Evolutionary conservation across 2,113 vertebrate genomes (phyloP), one percentile per base, ranked within the genome.

Genomic region (Narcine bancroftii): DNA sequence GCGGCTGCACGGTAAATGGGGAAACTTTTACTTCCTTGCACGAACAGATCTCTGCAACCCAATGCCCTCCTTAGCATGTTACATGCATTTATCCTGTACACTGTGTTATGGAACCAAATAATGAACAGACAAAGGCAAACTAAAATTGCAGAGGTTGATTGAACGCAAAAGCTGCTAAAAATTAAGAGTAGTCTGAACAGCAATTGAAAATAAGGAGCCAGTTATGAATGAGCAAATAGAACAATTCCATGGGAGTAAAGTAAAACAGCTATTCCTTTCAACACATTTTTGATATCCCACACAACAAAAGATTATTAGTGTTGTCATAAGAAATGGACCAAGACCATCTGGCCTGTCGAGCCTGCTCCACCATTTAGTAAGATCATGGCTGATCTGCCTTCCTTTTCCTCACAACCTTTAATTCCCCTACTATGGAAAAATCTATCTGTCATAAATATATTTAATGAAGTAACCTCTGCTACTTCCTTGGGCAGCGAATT

Each of bases 1-100:
- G 97, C 97, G 0, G 98, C 98, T 0, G 98, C 98, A 93, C 96
- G 98, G 98, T 99, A 93, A 93, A 93, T 47, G 17, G 42, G 85
- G 63, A 47, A 36, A 65, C 10, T 87, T 87, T 91, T 45, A 7
- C 65, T 69, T 91, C 89, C 89, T 45, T 91, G 71, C 26, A 71
- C 66, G 39, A 42, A 24, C 24, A 29, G 15, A 45, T 15, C 39
- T 45, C 87, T 33, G 26, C 39, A 91, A 45, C 39, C 65, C 24
- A 69, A 17, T 47, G 60, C 36, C 36, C 6, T 65, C 17, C 60
- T 89, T 81, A 26, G 47, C 76, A 81, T 42, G 63, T 91, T 47
- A 39, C 36, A 65, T 66, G 42, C 29, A 71, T 24, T 69, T 15
- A 69, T 45, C 42, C 36, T 10, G n/a, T 6, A 87, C 0, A 63